phyloP scores from a whole-genome alignment of 2,113 vertebrate species.

The Megaceryle torquata region DNA sequence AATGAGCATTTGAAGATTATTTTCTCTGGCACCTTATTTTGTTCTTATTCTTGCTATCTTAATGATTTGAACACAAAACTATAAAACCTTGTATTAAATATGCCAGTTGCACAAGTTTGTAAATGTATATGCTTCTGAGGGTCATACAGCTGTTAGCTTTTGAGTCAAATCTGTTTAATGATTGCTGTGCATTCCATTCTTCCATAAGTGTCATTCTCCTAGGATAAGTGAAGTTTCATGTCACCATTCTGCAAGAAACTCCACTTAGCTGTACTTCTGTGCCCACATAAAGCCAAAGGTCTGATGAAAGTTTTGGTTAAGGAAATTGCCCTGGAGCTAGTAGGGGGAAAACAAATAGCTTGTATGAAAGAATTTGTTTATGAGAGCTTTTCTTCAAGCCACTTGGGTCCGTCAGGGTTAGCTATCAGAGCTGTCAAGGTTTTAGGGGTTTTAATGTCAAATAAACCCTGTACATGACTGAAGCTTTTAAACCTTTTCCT shows the following conservation, averaged over 20 bases:
- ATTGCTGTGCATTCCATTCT: background rate
- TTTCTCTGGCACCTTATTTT: background rate
- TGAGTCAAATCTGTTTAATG: background rate
- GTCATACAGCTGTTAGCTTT: background rate
- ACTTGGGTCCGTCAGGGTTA: background rate
- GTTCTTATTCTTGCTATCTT: background rate
- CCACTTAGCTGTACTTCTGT: background rate
- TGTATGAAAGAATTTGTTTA: constrained; percentile 1
- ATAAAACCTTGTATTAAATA: background rate
- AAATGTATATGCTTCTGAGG: background rate
- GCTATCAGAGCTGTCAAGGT: background rate
- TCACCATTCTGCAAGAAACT: background rate
- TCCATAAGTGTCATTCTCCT: background rate
- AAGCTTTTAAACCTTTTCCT: background rate
- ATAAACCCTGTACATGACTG: background rate
- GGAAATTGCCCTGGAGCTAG: background rate
- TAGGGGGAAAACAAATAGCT: background rate
- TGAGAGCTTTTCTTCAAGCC: background rate
- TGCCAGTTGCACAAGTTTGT: background rate
- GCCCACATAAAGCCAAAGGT: background rate
- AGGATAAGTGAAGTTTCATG: background rate
- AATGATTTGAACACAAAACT: background rate
- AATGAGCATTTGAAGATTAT: background rate
- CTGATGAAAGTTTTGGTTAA: background rate
- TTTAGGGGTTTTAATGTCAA: background rate